These are phyloP conservation scores for Amazonetta brasiliensis DNA, from an alignment of 2,797 vertebrate species.

Conservation along the genomic window DNA sequence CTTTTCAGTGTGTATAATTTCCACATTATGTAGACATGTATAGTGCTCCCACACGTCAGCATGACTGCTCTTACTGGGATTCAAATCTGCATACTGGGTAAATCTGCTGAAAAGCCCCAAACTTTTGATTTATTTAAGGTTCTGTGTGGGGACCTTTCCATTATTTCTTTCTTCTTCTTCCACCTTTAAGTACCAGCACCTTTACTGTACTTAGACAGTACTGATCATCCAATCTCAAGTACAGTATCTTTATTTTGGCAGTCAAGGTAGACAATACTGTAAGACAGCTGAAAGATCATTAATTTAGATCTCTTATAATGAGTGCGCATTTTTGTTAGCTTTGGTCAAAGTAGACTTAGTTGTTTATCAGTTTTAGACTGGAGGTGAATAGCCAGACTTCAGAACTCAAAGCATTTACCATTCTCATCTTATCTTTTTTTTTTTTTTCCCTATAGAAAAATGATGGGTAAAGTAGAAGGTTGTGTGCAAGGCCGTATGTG, in stretches of 20 bases:
- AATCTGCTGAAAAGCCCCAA: conserved; percentile 1
- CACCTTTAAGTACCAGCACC: conserved; percentile 1
- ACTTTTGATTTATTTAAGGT: conserved; percentile 9
- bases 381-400: conserved; percentile 7
- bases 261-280: neutral
- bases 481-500: neutral
- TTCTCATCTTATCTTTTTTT: neutral
- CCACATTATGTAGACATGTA: neutral
- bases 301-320: conserved; percentile 28
- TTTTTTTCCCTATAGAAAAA: neutral
- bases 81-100: neutral
- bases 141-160: conserved; percentile 11
- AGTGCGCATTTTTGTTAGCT: conserved; percentile 34
- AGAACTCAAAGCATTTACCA: conserved; percentile 1
- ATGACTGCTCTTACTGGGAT: neutral
- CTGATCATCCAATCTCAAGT: conserved; percentile 39
- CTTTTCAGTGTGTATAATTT: neutral
- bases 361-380: conserved; percentile 22
- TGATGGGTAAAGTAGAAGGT: neutral
- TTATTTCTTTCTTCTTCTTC: neutral
- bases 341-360: neutral
- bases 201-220: neutral
- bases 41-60: neutral
- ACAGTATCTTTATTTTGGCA: conserved; percentile 10
- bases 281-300: conserved; percentile 47